phyloP scores from a whole-genome alignment of 2,797 vertebrate genomes.

The Oryzias dopingdopingensis region DNA sequence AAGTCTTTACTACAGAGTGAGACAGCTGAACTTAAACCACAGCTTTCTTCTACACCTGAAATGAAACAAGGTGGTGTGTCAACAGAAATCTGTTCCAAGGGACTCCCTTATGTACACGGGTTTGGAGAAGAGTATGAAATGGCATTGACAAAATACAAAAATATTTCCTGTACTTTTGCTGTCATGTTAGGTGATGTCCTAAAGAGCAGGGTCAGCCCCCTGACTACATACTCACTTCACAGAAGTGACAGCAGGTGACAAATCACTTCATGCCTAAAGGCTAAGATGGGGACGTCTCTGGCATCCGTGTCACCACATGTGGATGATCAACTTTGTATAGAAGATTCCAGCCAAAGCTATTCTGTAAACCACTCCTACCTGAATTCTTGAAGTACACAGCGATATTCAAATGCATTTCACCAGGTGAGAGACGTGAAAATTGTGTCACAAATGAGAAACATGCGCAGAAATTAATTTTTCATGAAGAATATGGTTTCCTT shows the following conservation, averaged over 20 bases:
- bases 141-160: slow-evolving; percentile 78
- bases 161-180: slow-evolving; percentile 78
- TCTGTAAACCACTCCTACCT: slow-evolving; percentile 48
- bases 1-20: slow-evolving; percentile 63
- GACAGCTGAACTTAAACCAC: slow-evolving; percentile 44
- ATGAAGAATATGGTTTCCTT: slow-evolving; percentile 61
- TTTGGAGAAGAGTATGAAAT: slow-evolving; percentile 75
- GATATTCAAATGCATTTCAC: slow-evolving; percentile 61
- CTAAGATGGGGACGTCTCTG: slow-evolving; percentile 42
- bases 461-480: slow-evolving; percentile 60
- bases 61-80: slow-evolving; percentile 63
- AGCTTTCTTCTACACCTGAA: slow-evolving; percentile 59
- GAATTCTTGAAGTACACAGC: slow-evolving; percentile 51
- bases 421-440: slow-evolving; percentile 65
- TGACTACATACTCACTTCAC: slow-evolving; percentile 77
- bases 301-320: slow-evolving; percentile 55
- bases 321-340: slow-evolving; percentile 50
- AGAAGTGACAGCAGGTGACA: slow-evolving; percentile 79
- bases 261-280: slow-evolving; percentile 60
- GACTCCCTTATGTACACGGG: slow-evolving; percentile 69
- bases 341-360: slow-evolving; percentile 60
- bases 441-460: slow-evolving; percentile 60
- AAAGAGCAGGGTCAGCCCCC: slow-evolving; percentile 48
- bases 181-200: slow-evolving; percentile 61
- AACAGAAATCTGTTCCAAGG: slow-evolving; percentile 60